Percentiles rank a stretch among this genome's conserved stretches.
Conservation (phyloP, 2,888 invertebrate species). For the Cryptosula pallasiana region DNA sequence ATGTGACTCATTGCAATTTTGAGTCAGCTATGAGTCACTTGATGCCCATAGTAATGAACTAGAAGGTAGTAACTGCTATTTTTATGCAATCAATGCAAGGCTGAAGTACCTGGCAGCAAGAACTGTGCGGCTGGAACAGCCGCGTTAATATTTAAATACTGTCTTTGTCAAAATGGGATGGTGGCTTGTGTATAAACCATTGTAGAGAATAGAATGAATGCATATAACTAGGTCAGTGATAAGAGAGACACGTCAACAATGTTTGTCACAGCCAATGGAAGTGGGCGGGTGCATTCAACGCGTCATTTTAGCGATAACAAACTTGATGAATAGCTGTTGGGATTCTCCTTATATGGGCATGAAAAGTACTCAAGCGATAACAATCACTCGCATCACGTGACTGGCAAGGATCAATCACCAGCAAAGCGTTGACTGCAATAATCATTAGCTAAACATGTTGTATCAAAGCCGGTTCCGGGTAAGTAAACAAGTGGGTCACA, state of each 20-base stretch:
- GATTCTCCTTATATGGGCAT: constrained; percentile 18
- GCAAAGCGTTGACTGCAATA: background rate
- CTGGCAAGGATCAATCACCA: background rate
- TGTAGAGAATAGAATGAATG: too few species aligned
- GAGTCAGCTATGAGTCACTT: too few species aligned
- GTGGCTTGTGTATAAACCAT: too few species aligned
- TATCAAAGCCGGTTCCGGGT: constrained; percentile 2
- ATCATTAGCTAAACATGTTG: background rate
- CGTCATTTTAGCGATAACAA: background rate
- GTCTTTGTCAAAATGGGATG: too few species aligned
- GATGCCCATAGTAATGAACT: too few species aligned
- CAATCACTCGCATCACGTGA: background rate
- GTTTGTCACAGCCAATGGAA: background rate
- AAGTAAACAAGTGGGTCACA: background rate
- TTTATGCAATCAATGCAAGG: too few species aligned
- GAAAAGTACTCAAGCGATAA: constrained; percentile 14
- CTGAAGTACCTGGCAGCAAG: too few species aligned
- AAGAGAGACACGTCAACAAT: background rate
- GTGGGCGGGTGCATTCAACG: background rate
- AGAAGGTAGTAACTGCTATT: too few species aligned
- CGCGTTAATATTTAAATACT: too few species aligned
- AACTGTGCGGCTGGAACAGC: too few species aligned
- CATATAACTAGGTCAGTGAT: background rate
- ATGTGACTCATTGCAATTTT: too few species aligned
- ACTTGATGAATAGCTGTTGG: background rate